Evolutionary conservation across 2,113 vertebrate species (phyloP).

Genomic region (Lagenorhynchus albirostris): DNA sequence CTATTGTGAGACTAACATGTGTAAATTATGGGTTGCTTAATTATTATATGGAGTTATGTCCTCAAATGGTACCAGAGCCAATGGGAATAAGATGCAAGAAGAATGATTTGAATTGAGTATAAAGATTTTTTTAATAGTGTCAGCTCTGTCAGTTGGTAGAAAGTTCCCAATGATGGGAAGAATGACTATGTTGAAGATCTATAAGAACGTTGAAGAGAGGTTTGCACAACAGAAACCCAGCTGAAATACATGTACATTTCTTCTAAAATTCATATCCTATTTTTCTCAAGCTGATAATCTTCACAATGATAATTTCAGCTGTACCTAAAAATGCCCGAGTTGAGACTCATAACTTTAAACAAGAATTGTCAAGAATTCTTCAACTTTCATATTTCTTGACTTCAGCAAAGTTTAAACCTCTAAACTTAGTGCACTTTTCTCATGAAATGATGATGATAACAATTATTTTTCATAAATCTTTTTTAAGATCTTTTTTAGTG

Average conservation of each 20-base stretch:
- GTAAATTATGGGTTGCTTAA: background rate
- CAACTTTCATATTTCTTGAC: background rate
- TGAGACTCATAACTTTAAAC: conserved; percentile 14
- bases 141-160: background rate
- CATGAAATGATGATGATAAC: background rate
- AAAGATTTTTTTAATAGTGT: background rate
- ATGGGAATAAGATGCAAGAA: background rate
- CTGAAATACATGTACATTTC: background rate
- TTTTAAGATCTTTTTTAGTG: background rate
- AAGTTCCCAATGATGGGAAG: background rate
- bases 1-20: background rate
- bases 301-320: background rate
- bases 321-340: background rate
- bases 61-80: background rate
- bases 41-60: background rate
- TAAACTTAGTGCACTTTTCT: background rate
- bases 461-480: background rate
- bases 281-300: background rate
- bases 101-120: background rate
- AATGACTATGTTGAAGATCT: background rate
- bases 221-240: background rate
- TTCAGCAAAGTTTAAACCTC: background rate
- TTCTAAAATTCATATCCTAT: background rate
- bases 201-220: background rate
- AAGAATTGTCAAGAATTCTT: background rate